These are phyloP conservation scores for Zaprionus ornatus DNA, from an alignment of 1,140 invertebrate genomes.

Conservation along the genomic window DNA sequence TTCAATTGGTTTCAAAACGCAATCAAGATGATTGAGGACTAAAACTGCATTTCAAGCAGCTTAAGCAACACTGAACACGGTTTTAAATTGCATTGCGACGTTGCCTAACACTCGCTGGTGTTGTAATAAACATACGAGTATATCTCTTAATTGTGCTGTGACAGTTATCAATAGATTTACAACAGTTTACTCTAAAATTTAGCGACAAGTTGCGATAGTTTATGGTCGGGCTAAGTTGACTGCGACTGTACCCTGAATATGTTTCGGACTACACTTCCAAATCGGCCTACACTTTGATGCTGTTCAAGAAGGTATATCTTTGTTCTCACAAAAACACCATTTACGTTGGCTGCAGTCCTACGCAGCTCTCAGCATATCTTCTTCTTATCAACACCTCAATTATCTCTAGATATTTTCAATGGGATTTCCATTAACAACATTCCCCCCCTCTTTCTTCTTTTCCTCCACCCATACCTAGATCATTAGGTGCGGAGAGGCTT, in stretches of 20 bases:
- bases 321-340: no score
- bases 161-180: not conserved
- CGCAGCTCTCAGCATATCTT: no score
- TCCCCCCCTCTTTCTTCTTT: no score
- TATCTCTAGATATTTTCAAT: not conserved
- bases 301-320: no score
- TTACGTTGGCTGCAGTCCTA: no score
- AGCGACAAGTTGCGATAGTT: not conserved
- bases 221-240: not conserved
- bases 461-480: not conserved
- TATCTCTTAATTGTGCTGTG: not conserved
- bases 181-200: not conserved
- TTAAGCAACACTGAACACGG: not conserved
- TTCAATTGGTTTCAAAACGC: conserved; percentile 3
- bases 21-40: conserved; percentile 4
- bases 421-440: not conserved
- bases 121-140: not conserved
- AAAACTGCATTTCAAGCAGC: conserved; percentile 1
- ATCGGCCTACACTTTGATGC: not conserved
- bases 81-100: not conserved
- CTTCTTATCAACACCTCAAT: no score
- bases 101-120: not conserved
- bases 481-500: not conserved
- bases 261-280: no score
- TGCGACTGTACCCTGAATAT: no score